phyloP scores from a whole-genome alignment of 2,888 invertebrate genomes.

The Thysanoteuthis rhombus region DNA sequence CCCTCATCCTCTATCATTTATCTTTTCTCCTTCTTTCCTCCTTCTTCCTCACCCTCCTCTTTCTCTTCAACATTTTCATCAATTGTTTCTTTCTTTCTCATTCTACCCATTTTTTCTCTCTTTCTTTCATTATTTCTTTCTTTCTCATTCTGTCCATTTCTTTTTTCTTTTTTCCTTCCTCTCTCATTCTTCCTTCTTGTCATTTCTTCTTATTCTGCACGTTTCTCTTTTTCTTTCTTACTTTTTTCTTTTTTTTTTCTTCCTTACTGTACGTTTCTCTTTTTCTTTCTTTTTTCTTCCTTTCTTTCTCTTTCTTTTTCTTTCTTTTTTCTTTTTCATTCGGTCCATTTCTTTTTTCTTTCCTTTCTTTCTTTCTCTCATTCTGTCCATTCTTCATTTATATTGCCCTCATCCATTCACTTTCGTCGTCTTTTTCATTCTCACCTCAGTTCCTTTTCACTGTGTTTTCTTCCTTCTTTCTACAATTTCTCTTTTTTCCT shows the following conservation, averaged over 20 bases:
- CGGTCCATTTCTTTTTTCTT: neutral
- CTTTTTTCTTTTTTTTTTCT: neutral
- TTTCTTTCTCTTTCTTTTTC: neutral
- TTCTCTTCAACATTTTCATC: neutral
- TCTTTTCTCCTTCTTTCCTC: neutral
- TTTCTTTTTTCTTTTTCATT: neutral
- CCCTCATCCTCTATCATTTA: neutral
- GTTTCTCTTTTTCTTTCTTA: neutral
- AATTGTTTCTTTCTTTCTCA: no score
- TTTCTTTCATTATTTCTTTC: neutral
- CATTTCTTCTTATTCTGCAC: neutral
- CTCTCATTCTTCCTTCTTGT: neutral
- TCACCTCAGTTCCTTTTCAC: no score
- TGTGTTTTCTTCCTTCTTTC: no score
- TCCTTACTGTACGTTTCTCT: neutral
- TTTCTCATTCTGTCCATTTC: neutral
- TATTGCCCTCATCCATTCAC: no score
- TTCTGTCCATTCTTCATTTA: fast-evolving
- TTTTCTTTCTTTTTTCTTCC: no score
- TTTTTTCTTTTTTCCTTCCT: neutral
- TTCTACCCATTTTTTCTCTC: neutral
- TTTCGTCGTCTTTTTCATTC: neutral
- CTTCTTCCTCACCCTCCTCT: neutral
- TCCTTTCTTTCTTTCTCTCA: neutral
- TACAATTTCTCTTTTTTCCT: neutral